Percentiles rank a stretch among this genome's conserved stretches.
Evolutionary conservation across 2,113 vertebrate species (phyloP).

Genomic region (Aythya baeri): DNA sequence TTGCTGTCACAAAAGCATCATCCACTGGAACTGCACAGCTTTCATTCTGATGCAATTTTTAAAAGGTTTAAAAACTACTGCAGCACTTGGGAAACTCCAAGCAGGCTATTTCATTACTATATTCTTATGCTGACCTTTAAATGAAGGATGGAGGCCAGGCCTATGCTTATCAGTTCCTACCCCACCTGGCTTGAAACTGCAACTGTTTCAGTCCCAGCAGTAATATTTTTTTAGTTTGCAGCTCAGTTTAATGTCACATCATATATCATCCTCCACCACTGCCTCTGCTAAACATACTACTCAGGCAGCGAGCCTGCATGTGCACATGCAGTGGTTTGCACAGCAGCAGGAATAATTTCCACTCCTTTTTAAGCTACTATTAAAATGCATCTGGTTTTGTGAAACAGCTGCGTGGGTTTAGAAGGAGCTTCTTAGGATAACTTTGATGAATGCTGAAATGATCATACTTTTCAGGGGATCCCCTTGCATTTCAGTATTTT

Average conservation of each 20-base stretch:
- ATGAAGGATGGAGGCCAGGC: not conserved
- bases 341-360: conserved; percentile 64
- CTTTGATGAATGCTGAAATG: not conserved
- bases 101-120: not conserved
- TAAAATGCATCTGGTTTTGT: conserved; percentile 35
- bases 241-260: not conserved
- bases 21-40: not conserved
- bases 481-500: not conserved
- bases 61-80: not conserved
- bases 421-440: not conserved
- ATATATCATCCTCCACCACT: not conserved
- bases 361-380: conserved; percentile 76
- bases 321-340: not conserved
- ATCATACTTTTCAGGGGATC: not conserved
- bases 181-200: not conserved
- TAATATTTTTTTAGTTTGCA: not conserved
- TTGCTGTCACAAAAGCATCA: not conserved
- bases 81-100: not conserved
- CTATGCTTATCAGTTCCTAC: not conserved
- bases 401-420: not conserved
- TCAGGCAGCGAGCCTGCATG: conserved; percentile 40
- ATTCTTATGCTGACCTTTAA: not conserved
- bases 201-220: not conserved
- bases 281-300: conserved; percentile 10
- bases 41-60: not conserved